Evolutionary conservation across 1,140 invertebrate genomes (phyloP).

Genomic region (Drosophila teissieri): DNA sequence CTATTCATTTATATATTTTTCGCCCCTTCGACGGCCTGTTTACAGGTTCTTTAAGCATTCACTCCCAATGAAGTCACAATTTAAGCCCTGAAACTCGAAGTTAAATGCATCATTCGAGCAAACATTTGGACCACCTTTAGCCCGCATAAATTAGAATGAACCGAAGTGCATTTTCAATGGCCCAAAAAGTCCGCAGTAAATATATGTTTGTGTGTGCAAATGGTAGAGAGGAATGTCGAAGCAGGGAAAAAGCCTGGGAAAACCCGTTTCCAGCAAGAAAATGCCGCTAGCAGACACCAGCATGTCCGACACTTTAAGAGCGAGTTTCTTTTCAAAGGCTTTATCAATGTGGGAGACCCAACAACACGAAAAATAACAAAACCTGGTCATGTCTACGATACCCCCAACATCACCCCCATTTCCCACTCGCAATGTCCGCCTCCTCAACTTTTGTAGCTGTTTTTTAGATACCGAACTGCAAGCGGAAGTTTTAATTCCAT

Average conservation of each 20-base stretch:
- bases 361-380: conserved; percentile 26
- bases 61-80: conserved; percentile 44
- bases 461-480: conserved; percentile 30
- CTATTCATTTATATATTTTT: conserved; percentile 28
- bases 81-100: conserved; percentile 43
- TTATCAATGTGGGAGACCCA: conserved; percentile 72
- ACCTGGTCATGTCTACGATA: conserved; percentile 43
- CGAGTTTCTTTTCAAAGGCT: conserved; percentile 71
- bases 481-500: conserved; percentile 80
- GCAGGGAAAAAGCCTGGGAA: conserved; percentile 50
- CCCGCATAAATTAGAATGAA: conserved; percentile 77
- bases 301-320: conserved; percentile 72
- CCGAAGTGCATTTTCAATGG: conserved; percentile 62
- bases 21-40: conserved; percentile 36
- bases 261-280: conserved; percentile 59
- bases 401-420: conserved; percentile 11
- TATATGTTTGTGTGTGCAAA: conserved; percentile 18
- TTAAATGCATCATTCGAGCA: conserved; percentile 72
- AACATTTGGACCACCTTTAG: conserved; percentile 59
- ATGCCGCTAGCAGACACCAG: conserved; percentile 53
- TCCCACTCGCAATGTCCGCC: conserved; percentile 14
- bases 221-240: conserved; percentile 40
- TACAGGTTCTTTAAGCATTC: conserved; percentile 22
- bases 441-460: conserved; percentile 14
- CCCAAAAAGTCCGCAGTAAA: conserved; percentile 30